Conservation (phyloP, 2,888 invertebrate genomes). For the Nomada flava region DNA sequence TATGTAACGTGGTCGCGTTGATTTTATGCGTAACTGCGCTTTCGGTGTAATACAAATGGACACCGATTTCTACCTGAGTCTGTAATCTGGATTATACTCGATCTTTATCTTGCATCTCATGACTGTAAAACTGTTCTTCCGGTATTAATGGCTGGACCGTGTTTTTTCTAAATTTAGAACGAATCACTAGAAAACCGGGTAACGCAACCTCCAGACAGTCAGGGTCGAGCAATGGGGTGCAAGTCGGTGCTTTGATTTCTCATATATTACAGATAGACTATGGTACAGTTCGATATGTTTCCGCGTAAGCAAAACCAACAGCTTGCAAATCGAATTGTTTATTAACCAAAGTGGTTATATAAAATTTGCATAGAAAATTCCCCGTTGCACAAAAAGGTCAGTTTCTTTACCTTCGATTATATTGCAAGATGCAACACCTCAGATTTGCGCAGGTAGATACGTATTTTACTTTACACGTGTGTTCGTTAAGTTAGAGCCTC, state of each 20-base stretch:
- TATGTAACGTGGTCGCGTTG: not conserved
- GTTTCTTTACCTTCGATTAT: too few species aligned
- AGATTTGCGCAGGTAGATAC: too few species aligned
- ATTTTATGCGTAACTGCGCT: not conserved
- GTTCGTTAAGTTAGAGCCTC: too few species aligned
- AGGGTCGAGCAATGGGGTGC: slow-evolving; percentile 41
- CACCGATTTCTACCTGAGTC: slow-evolving; percentile 15
- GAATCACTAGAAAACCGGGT: slow-evolving; percentile 59
- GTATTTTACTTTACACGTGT: too few species aligned
- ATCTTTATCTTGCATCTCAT: slow-evolving; percentile 19
- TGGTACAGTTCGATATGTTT: not conserved
- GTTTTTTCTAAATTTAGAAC: slow-evolving; percentile 67
- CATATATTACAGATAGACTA: slow-evolving; percentile 12
- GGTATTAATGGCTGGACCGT: slow-evolving; percentile 21
- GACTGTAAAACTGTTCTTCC: slow-evolving; percentile 47
- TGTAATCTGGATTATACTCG: not conserved
- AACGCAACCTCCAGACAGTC: slow-evolving; percentile 48
- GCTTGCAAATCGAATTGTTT: not conserved
- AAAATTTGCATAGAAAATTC: too few species aligned
- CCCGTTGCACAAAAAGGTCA: too few species aligned
- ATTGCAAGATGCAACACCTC: too few species aligned
- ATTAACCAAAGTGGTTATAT: too few species aligned
- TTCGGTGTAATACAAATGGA: slow-evolving; percentile 22
- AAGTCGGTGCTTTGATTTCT: slow-evolving; percentile 27
- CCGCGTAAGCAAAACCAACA: not conserved